Evolutionary conservation across 2,113 vertebrate genomes (phyloP).

Genomic region (Oreocharis arfaki): DNA sequence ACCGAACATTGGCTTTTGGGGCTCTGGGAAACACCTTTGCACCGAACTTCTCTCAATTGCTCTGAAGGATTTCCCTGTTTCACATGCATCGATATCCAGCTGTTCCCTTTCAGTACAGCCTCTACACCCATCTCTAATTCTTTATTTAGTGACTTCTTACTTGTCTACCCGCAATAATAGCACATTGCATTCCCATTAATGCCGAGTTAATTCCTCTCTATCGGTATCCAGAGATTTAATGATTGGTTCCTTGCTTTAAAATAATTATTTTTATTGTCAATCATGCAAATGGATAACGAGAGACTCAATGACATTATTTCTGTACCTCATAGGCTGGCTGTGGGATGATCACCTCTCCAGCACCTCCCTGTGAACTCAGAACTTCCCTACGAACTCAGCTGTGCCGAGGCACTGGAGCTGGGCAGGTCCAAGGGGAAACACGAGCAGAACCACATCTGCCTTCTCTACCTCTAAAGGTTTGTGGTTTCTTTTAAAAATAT

Average conservation of each 20-base stretch:
- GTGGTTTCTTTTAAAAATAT: fast-evolving
- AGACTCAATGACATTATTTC: conserved; percentile 22
- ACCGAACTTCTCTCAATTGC: fast-evolving
- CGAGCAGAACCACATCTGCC: background rate
- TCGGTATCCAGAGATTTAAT: background rate
- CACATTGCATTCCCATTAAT: background rate
- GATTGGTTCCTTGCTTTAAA: background rate
- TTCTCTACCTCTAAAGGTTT: fast-evolving
- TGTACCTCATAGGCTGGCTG: background rate
- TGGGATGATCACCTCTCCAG: background rate
- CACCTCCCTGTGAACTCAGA: background rate
- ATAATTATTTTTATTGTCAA: conserved; percentile 2
- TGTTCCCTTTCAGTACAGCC: background rate
- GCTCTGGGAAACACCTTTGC: background rate
- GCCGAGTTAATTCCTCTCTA: background rate
- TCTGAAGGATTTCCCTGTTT: background rate
- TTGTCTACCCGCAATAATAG: background rate
- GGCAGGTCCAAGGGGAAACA: background rate
- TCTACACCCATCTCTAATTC: background rate
- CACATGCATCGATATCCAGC: background rate
- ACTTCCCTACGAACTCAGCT: background rate
- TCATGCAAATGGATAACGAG: conserved; percentile 48
- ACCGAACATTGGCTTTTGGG: fast-evolving
- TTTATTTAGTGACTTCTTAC: background rate
- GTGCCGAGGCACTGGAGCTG: fast-evolving